A percentile compares a stretch with the other conserved stretches of the same genome.
Conservation (phyloP, 2,113 vertebrate species). For the Sceloporus tristichus region DNA sequence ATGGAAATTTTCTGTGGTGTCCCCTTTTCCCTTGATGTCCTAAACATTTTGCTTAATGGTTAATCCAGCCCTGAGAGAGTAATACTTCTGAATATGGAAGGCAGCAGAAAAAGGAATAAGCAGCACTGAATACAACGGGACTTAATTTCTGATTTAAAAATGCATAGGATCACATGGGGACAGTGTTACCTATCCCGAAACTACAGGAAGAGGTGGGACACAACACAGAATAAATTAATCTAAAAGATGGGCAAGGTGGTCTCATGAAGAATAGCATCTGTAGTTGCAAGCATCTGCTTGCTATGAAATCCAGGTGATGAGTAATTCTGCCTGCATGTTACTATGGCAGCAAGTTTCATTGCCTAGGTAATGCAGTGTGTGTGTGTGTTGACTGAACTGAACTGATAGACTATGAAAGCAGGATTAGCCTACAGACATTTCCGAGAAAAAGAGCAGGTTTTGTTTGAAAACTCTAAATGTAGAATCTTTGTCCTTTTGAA, state of each 20-base stretch:
- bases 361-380: constrained; percentile 62
- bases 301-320: constrained; percentile 35
- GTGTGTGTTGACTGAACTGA: constrained; percentile 31
- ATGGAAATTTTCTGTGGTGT: too few species aligned
- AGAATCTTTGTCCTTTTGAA: neutral
- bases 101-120: neutral
- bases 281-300: constrained; percentile 17
- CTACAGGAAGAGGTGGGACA: neutral
- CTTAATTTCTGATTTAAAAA: neutral
- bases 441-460: constrained; percentile 7
- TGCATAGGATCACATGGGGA: neutral
- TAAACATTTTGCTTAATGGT: too few species aligned
- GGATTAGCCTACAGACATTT: constrained; percentile 2
- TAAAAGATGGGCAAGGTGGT: constrained; percentile 12
- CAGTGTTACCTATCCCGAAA: neutral
- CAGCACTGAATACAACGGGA: neutral
- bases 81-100: too few species aligned
- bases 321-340: constrained; percentile 51
- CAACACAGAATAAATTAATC: constrained; percentile 31
- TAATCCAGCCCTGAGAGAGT: too few species aligned
- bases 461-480: neutral
- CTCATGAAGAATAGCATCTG: neutral
- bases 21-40: too few species aligned
- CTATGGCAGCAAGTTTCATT: constrained; percentile 65
- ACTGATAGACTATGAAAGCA: constrained; percentile 20